Base-by-base conservation (phyloP, 2,888 invertebrate species). In the Caradrina kadenii region DNA sequence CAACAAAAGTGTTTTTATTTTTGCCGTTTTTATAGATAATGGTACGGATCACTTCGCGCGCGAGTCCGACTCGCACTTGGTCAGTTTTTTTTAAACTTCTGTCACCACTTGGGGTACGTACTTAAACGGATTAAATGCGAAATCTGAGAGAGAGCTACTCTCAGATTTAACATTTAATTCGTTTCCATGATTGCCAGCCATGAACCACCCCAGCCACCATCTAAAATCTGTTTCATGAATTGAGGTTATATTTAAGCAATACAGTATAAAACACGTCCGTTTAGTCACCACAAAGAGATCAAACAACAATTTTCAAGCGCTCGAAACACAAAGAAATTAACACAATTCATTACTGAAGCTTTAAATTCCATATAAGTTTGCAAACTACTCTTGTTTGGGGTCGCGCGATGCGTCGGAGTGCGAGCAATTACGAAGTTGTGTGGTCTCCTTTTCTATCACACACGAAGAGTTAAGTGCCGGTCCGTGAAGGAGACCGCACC, bases 271-370 rank as follows among this genome's bases (percentile, higher is more conserved):
- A 31, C 11, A 26, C 52, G 15, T 62, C 39, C 49, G 35, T 70
- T 52, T 8, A 70, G n/a, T 42, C 6, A 45, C 63, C 59, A 35
- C 63, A 72, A 53, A 55, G 60, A 63, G 62, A 61, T 73, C 63
- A 70, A 64, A 74, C 60, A 73, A 63, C 65, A 48, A 49, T 58
- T 58, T 67, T 5, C 31, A 65, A 77, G 54, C 61, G 49, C 45
- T 21, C 42, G 63, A 66, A 76, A 79, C 79, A 74, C 69, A 55
- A 75, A 76, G 76, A 82, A 76, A 80, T 83, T 79, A 81, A 73
- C 66, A 66, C 73, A 79, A 82, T 81, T 82, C 63, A 84, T 82
- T 81, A 77, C 77, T 17, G 48, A 65, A 72, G 74, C 69, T 76
- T 79, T 69, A 77, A 72, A 81, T 78, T 76, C 72, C 60, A 70